Evolutionary conservation across 2,113 vertebrate species (phyloP).

Genomic region (Benitochromis conjunctus): DNA sequence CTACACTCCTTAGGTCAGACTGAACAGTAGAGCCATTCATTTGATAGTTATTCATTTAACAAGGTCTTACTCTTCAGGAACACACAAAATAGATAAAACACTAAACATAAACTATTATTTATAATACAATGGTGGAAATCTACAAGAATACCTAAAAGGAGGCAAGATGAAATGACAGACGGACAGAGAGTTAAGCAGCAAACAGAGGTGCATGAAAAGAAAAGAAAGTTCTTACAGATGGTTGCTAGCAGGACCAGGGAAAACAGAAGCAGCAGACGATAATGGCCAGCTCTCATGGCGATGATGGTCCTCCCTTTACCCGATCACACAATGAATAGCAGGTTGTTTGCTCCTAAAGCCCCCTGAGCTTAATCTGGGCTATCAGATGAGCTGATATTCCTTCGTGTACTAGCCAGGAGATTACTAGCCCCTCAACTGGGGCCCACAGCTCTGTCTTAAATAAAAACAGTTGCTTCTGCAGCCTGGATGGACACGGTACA

Average conservation of each 20-base stretch:
- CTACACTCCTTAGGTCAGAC: background rate
- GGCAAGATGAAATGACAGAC: background rate
- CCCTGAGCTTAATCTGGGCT: conserved; percentile 71
- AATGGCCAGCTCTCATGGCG: conserved; percentile 71
- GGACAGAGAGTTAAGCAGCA: background rate
- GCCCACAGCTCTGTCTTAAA: background rate
- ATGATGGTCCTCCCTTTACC: conserved; percentile 46
- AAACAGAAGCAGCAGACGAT: conserved; percentile 62
- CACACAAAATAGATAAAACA: background rate
- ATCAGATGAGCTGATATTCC: conserved; percentile 69
- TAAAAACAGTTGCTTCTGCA: background rate
- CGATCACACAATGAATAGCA: conserved; percentile 68
- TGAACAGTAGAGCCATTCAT: background rate
- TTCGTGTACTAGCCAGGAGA: conserved; percentile 60
- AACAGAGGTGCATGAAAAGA: background rate
- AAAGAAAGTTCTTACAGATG: conserved; percentile 71
- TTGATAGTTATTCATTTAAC: background rate
- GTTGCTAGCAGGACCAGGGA: conserved; percentile 63
- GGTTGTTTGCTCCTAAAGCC: conserved; percentile 73
- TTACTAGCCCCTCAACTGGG: conserved; percentile 63
- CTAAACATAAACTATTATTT: background rate
- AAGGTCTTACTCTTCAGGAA: background rate
- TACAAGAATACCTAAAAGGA: background rate
- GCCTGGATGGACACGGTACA: background rate
- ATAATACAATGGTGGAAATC: background rate